Percentiles rank a stretch among this genome's conserved stretches.
Evolutionary conservation across 2,888 invertebrate species (phyloP).

Genomic region (Stenolophus ochropezus): DNA sequence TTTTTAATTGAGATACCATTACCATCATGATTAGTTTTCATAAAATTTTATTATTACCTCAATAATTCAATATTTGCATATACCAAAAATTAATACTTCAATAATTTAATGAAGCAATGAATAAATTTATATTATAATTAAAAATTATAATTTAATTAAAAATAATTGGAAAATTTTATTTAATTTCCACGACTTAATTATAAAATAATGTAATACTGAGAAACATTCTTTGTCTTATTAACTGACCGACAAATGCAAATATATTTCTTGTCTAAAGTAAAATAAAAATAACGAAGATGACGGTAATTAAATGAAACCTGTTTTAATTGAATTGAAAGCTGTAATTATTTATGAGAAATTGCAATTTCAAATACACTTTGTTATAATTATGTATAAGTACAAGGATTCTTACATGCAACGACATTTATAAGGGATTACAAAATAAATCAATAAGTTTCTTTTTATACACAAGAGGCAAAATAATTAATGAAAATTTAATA

Average conservation of each 20-base stretch:
- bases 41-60: slow-evolving; percentile 4
- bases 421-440: background rate
- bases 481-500: too few relatives aligned
- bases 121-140: slow-evolving; percentile 6
- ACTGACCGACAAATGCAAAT: slow-evolving; percentile 27
- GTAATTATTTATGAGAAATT: slow-evolving; percentile 1
- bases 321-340: slow-evolving; percentile 10
- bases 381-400: background rate
- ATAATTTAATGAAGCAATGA: background rate
- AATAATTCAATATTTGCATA: slow-evolving; percentile 14
- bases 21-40: background rate
- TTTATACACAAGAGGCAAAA: too few relatives aligned
- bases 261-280: background rate
- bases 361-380: slow-evolving; percentile 6
- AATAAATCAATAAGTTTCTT: background rate
- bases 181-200: slow-evolving; percentile 35
- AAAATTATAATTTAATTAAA: slow-evolving; percentile 8
- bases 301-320: slow-evolving; percentile 21
- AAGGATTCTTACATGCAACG: background rate
- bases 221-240: slow-evolving; percentile 48
- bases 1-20: too few relatives aligned
- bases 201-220: slow-evolving; percentile 38
- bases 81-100: background rate
- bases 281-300: slow-evolving; percentile 4
- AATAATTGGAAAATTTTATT: slow-evolving; percentile 4